These are phyloP conservation scores for Hypothenemus hampei DNA, from an alignment of 1,140 invertebrate genomes.

Conservation along the genomic window DNA sequence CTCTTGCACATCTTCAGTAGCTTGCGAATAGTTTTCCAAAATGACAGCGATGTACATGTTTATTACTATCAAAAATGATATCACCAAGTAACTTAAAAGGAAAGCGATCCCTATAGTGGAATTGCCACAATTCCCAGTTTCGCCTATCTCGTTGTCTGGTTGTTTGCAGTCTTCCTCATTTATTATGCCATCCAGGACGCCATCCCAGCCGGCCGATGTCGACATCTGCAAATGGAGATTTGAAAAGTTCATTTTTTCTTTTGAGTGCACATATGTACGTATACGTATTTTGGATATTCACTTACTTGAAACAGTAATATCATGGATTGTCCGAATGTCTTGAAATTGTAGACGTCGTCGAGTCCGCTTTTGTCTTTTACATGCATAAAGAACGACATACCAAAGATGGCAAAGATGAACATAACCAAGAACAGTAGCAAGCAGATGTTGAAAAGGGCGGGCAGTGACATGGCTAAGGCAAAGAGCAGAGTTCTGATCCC, in stretches of 20 bases:
- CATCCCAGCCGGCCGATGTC: slow-evolving; percentile 96
- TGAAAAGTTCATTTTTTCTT: too few relatives aligned
- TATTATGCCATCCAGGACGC: slow-evolving; percentile 91
- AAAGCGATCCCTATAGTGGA: slow-evolving; percentile 91
- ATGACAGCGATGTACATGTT: slow-evolving; percentile 99
- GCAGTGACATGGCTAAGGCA: slow-evolving; percentile 95
- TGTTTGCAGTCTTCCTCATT: slow-evolving; percentile 89
- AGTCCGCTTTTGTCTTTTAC: slow-evolving; percentile 89
- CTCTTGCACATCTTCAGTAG: slow-evolving; percentile 97
- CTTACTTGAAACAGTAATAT: slow-evolving; percentile 91
- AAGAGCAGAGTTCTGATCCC: slow-evolving; percentile 96
- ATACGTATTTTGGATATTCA: too few relatives aligned
- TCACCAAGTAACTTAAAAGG: slow-evolving; percentile 92
- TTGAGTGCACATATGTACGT: too few relatives aligned
- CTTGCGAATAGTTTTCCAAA: slow-evolving; percentile 94
- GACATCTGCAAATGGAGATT: slow-evolving; percentile 81
- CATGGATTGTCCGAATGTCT: slow-evolving; percentile 97
- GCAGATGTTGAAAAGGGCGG: slow-evolving; percentile 98
- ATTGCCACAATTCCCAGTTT: slow-evolving; percentile 86
- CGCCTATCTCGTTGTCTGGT: slow-evolving; percentile 80
- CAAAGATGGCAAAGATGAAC: slow-evolving; percentile 99
- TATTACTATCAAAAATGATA: slow-evolving; percentile 96
- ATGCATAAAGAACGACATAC: slow-evolving; percentile 99
- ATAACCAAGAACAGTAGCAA: slow-evolving; percentile 95
- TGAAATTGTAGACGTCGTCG: slow-evolving; percentile 97